Base-by-base conservation (phyloP, 2,113 vertebrate species). In the Axis porcinus region DNA sequence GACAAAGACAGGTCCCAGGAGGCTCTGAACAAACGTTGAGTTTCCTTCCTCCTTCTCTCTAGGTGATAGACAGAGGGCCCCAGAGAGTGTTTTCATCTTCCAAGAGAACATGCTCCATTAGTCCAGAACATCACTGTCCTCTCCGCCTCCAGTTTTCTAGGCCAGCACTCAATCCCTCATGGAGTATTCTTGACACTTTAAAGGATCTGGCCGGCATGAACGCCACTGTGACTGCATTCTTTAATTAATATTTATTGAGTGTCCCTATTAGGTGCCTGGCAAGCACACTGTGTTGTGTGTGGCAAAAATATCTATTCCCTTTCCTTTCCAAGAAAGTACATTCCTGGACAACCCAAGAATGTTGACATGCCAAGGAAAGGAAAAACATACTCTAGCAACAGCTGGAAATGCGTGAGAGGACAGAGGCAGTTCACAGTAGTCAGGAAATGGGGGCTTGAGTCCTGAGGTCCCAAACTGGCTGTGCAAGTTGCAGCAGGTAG, bases 171-270 rank as follows among this genome's bases (percentile, higher is more conserved):
- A 19, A 7, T 58, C 85, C 52, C 58, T 88, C 93, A 64, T 30
- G 17, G 81, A 94, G 64, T 43, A 74, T 52, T 2, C 86, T 90
- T 12, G 43, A 47, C 15, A 45, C 52, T 13, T 25, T 1, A n/a
- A 93, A 52, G 89, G 40, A 78, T 95, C 86, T 54, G 82, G 78
- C 87, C 54, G 25, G 40, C 19, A 40, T 76, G 9, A 60, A 79
- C 47, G 13, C 0, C 36, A 62, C 40, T 54, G 64, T 78, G 76
- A 93, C 85, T 55, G 67, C 76, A 50, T 76, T 82, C 91, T 97
- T 97, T 81, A 95, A 96, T 96, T 95, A 84, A 95, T 97, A 97
- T 97, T 92, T 97, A 97, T 88, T 85, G 88, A 84, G 81, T 94
- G 91, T 86, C 76, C 93, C 92, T 97, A 50, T 95, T 87, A 92